A percentile compares a stretch with the other conserved stretches of the same genome.
phyloP scores from a whole-genome alignment of 1,140 invertebrate species.

The Rhagoletis pomonella region DNA sequence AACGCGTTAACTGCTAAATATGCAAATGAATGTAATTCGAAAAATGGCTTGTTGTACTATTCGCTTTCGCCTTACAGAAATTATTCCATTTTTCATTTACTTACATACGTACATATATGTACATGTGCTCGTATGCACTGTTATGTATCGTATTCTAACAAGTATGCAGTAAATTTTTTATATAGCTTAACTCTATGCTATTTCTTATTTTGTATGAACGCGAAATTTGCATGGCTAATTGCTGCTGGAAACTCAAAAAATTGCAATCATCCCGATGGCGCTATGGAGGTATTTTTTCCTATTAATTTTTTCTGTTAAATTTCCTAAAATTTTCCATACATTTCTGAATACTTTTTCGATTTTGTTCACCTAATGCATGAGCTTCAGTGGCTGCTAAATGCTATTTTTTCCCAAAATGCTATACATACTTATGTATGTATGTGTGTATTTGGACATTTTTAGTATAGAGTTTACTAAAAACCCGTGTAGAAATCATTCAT shows the following conservation, averaged over 20 bases:
- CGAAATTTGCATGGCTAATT: slow-evolving; percentile 11
- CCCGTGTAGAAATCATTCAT: too few species aligned
- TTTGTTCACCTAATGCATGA: slow-evolving; percentile 1
- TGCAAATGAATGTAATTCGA: slow-evolving; percentile 41
- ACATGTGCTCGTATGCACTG: neutral
- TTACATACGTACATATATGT: neutral
- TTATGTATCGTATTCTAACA: too few species aligned
- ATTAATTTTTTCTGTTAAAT: neutral
- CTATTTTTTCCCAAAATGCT: neutral
- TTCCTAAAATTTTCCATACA: neutral
- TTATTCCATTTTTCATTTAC: neutral
- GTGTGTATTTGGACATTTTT: too few species aligned
- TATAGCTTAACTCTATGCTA: too few species aligned
- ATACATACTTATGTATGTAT: neutral
- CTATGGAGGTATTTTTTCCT: neutral
- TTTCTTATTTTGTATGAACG: neutral
- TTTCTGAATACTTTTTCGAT: neutral
- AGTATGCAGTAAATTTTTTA: too few species aligned
- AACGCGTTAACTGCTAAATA: slow-evolving; percentile 45
- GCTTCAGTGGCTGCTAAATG: neutral
- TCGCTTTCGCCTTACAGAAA: neutral
- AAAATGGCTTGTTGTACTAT: slow-evolving; percentile 6
- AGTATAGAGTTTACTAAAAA: too few species aligned
- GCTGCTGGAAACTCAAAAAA: slow-evolving; percentile 2
- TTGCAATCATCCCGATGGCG: too few species aligned